Evolutionary conservation across 2,113 vertebrate genomes (phyloP), one percentile per base, ranked within the genome.

Genomic region (Brachionichthys hirsutus): DNA sequence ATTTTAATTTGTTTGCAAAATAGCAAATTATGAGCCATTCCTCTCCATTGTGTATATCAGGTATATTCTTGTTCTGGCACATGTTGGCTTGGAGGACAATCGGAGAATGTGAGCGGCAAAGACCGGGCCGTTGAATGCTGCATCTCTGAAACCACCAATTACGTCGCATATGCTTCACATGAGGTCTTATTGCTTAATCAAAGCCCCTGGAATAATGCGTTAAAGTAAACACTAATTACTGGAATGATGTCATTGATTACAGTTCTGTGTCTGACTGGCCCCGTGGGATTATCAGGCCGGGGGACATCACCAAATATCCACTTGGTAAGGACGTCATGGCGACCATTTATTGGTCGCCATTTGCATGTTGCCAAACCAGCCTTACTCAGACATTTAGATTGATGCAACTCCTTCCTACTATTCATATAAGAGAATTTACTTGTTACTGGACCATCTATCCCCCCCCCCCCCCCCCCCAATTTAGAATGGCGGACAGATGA

Each of bases 1-100:
- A 42, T 73, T 87, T 89, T 89, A 87, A 91, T 88, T 83, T 88
- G 78, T 67, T 77, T 85, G 67, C 75, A 87, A n/a, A 91, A 91
- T 90, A 89, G 88, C 88, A 89, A 71, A 73, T 79, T 74, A 65
- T 72, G 68, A 73, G 54, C 68, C 36, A 15, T 64, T 57, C 30
- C 35, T 49, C 49, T 80, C 60, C 58, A 12, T 65, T 20, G 49
- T 40, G 54, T 75, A 34, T 53, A 57, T 38, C 66, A 38, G 2
- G 43, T 18, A 53, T 57, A 72, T 73, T 75, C 63, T 16, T 73
- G 75, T 61, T 75, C 77, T 68, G 81, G 81, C 71, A 53, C 67
- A 36, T 45, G 59, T 75, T 72, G 77, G 78, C 79, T 67, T 11
- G 11, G 45, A 9, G 15, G 59, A 74, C 74, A 73, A 80, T 81